Conservation (phyloP, 2,797 vertebrate species). For the Hypotaenidia philippensis region DNA sequence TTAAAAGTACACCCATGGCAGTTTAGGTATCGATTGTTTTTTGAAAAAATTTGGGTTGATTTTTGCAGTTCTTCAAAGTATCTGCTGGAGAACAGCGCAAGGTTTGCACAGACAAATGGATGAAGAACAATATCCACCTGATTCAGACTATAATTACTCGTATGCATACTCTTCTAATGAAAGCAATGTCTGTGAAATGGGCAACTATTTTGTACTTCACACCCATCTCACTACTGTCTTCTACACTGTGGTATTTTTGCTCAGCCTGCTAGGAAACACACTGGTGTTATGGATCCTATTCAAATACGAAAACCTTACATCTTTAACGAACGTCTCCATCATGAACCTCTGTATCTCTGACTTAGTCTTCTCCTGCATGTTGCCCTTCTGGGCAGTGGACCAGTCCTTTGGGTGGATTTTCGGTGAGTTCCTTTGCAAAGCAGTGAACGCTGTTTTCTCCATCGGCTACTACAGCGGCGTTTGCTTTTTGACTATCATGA, state of each 20-base stretch:
- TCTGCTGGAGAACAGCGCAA: background rate
- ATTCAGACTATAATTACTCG: background rate
- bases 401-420: conserved; percentile 84
- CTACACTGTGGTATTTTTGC: conserved; percentile 82
- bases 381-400: conserved; percentile 88
- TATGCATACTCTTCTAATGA: background rate
- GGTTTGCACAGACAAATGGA: conserved; percentile 25
- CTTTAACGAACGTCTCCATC: conserved; percentile 90
- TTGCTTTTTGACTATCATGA: conserved; percentile 91
- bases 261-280: conserved; percentile 90
- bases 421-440: conserved; percentile 85
- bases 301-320: conserved; percentile 89
- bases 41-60: background rate
- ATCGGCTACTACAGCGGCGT: conserved; percentile 91
- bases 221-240: conserved; percentile 76
- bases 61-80: background rate
- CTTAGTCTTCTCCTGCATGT: conserved; percentile 86
- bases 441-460: conserved; percentile 85
- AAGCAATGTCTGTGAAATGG: conserved; percentile 76
- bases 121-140: background rate
- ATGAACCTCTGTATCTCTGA: conserved; percentile 92
- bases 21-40: background rate
- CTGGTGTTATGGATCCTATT: conserved; percentile 88
- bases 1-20: background rate
- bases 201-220: conserved; percentile 47